These are phyloP conservation scores for Smittia sp. DNA, from an alignment of 2,888 invertebrate species.

Conservation along the genomic window DNA sequence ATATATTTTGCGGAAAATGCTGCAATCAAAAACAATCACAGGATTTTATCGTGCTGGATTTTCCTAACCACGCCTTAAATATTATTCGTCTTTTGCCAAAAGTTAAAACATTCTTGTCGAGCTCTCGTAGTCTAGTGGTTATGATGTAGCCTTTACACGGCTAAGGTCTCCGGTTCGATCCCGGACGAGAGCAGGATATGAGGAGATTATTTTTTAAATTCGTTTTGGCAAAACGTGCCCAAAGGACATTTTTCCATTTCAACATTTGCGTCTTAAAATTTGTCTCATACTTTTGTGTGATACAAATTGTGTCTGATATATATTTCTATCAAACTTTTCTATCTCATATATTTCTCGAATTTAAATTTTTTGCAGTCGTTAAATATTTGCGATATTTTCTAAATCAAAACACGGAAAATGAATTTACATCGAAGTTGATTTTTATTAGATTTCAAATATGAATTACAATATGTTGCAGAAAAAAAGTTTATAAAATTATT, in stretches of 20 bases:
- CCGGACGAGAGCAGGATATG: background rate
- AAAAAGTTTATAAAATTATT: constrained; percentile 19
- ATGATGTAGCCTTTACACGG: constrained; percentile 28
- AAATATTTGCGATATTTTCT: background rate
- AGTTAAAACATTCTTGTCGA: background rate
- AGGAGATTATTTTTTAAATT: constrained; percentile 9
- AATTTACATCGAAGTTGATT: background rate
- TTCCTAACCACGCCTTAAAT: background rate
- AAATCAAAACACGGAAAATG: background rate
- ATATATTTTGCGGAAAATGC: too few species aligned
- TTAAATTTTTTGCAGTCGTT: background rate
- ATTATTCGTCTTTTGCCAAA: background rate
- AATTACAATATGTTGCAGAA: constrained; percentile 12
- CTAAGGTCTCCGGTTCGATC: constrained; percentile 18
- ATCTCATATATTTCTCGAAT: too few species aligned
- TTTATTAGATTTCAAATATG: background rate
- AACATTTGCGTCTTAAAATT: too few species aligned
- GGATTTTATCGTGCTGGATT: too few species aligned
- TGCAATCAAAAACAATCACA: too few species aligned
- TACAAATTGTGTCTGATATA: too few species aligned
- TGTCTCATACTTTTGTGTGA: too few species aligned
- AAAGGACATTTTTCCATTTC: too few species aligned
- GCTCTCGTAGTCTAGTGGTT: constrained; percentile 26
- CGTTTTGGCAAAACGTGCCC: too few species aligned
- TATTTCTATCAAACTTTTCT: too few species aligned